Percentiles rank a stretch among this genome's conserved stretches.
Evolutionary conservation across 2,888 invertebrate species (phyloP).

Genomic region (Hydraecia micacea): DNA sequence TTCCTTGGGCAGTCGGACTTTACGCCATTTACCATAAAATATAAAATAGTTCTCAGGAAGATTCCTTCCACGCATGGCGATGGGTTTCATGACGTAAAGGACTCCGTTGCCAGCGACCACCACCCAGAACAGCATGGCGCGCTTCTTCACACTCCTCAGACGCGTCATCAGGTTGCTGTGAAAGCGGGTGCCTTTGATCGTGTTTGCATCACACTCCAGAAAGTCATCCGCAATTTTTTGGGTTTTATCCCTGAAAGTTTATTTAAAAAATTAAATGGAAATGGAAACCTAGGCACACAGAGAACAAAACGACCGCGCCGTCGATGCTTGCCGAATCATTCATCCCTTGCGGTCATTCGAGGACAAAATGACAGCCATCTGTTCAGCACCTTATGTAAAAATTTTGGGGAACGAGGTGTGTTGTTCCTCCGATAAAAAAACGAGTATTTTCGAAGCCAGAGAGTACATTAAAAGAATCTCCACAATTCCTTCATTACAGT

Average conservation of each 20-base stretch:
- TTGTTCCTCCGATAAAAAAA: not conserved
- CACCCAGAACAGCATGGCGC: constrained; percentile 62
- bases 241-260: constrained; percentile 58
- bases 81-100: constrained; percentile 52
- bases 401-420: not conserved
- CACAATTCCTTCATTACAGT: no score
- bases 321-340: no score
- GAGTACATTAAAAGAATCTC: no score
- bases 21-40: constrained; percentile 54
- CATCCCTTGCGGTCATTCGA: not conserved
- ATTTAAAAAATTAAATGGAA: not conserved
- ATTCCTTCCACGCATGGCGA: constrained; percentile 50
- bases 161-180: constrained; percentile 55
- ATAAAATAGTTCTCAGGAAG: constrained; percentile 60
- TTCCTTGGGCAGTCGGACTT: not conserved
- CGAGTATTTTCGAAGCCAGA: no score
- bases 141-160: constrained; percentile 57
- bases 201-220: constrained; percentile 63
- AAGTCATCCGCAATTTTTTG: constrained; percentile 62
- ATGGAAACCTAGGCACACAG: no score
- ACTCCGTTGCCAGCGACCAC: constrained; percentile 56
- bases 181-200: constrained; percentile 63
- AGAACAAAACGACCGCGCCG: not conserved
- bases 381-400: not conserved
- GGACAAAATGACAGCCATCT: not conserved